phyloP scores from a whole-genome alignment of 1,140 invertebrate species.

The Drosophila nannoptera region DNA sequence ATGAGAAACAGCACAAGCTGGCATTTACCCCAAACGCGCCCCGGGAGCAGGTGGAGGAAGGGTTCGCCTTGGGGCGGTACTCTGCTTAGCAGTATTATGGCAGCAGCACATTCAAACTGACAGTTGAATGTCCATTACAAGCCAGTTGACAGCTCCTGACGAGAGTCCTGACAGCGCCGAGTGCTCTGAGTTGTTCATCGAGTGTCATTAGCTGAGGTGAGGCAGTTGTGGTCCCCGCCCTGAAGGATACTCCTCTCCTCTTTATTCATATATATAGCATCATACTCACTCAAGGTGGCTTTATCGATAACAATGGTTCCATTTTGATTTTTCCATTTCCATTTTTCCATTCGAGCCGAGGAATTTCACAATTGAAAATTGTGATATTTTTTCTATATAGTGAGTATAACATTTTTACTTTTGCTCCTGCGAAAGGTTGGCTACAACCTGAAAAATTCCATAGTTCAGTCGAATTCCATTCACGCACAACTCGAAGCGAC shows the following conservation, averaged over 20 bases:
- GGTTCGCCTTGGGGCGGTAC: too few species aligned
- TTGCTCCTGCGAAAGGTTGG: too few species aligned
- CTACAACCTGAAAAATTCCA: neutral
- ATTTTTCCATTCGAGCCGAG: too few species aligned
- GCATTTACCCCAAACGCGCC: slow-evolving; percentile 16
- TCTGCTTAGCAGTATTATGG: slow-evolving; percentile 17
- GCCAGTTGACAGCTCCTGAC: neutral
- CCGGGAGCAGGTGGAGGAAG: slow-evolving; percentile 6
- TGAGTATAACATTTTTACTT: too few species aligned
- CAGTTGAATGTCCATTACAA: slow-evolving; percentile 15
- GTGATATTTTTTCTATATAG: too few species aligned
- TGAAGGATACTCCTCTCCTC: too few species aligned
- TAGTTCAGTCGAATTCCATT: neutral
- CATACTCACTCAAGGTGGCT: too few species aligned
- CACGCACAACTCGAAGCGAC: neutral
- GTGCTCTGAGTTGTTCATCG: neutral
- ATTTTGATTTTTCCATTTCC: too few species aligned
- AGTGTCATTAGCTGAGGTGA: neutral
- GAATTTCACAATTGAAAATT: too few species aligned
- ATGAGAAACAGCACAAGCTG: slow-evolving; percentile 19
- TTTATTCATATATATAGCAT: too few species aligned
- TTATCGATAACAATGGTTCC: too few species aligned
- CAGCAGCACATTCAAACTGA: slow-evolving; percentile 26
- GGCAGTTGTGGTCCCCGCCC: too few species aligned
- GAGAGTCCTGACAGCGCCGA: neutral